Evolutionary conservation across 2,888 invertebrate species (phyloP), one percentile per base, ranked within the genome.

Genomic region (Dimorphilus gyrociliatus): DNA sequence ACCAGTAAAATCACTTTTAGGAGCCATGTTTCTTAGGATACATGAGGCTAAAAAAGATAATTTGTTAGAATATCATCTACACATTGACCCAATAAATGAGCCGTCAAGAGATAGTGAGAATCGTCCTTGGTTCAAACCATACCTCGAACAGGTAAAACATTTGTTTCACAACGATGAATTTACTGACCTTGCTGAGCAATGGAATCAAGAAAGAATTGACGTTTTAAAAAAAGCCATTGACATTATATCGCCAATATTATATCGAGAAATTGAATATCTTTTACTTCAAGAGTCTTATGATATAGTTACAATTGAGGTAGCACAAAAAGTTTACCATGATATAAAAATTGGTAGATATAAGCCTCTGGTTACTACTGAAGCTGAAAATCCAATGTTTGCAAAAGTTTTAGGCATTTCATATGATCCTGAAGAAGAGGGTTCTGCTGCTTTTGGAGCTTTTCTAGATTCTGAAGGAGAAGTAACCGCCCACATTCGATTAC

Each of bases 401-500:
- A n/a, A n/a, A n/a, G n/a, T n/a, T n/a, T n/a, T n/a, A n/a, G n/a
- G n/a, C n/a, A n/a, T n/a, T n/a, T n/a, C n/a, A n/a, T n/a, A n/a
- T n/a, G n/a, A n/a, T n/a, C n/a, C n/a, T n/a, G n/a, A n/a, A n/a
- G n/a, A n/a, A n/a, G n/a, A n/a, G n/a, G n/a, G n/a, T n/a, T n/a
- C n/a, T n/a, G 52, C 64, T 4, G 79, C 86, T 2, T 92, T 88
- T 63, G 76, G 82, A 37, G 82, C 81, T 42, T 64, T 90, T 16
- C 71, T 90, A 30, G 79, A 78, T 27, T 75, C 76, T 0, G 85
- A 88, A 47, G 92, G 90, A 2, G 85, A 88, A 50, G 79, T 90
- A 27, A 78, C 77, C 0, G 94, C 94, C 61, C 82, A 82, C 56
- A 63, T 92, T 33, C 72, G 88, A 0, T 65, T 94, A 45, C 81